Percentiles rank a stretch among this genome's conserved stretches.
Evolutionary conservation across 1,140 invertebrate genomes (phyloP).

Genomic region (Drosophila nigromelanica): DNA sequence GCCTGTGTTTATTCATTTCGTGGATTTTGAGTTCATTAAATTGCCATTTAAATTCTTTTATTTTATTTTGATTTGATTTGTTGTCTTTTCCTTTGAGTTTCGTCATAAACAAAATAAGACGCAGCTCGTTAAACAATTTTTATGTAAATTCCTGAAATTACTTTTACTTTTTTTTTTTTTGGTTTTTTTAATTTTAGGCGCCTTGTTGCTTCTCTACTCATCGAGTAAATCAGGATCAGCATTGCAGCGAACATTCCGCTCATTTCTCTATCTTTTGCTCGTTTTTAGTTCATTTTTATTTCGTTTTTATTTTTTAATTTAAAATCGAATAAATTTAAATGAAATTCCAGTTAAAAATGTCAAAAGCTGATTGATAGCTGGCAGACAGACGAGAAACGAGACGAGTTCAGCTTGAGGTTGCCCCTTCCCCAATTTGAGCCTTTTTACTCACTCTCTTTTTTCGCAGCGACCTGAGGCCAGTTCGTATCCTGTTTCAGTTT

Average conservation of each 20-base stretch:
- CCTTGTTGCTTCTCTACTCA: constrained; percentile 5
- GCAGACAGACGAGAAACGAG: constrained; percentile 56
- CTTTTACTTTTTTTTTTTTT: constrained; percentile 22
- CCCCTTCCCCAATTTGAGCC: not conserved
- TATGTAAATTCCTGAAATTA: constrained; percentile 79
- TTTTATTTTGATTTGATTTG: constrained; percentile 62
- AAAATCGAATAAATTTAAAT: constrained; percentile 82
- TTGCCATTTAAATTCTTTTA: constrained; percentile 77
- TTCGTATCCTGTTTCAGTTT: constrained; percentile 69
- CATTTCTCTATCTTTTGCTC: constrained; percentile 9
- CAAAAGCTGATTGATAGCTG: constrained; percentile 82
- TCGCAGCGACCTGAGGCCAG: constrained; percentile 40
- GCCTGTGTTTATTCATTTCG: constrained; percentile 63
- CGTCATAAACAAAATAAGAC: constrained; percentile 52
- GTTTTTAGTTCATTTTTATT: constrained; percentile 14
- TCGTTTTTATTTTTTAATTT: constrained; percentile 63
- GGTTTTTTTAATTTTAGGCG: constrained; percentile 41
- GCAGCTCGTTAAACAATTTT: constrained; percentile 68
- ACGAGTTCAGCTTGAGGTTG: constrained; percentile 4
- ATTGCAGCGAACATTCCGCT: constrained; percentile 22
- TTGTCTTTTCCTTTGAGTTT: constrained; percentile 9
- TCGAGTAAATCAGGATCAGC: constrained; percentile 24
- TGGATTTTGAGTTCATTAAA: constrained; percentile 81
- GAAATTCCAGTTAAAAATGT: constrained; percentile 82
- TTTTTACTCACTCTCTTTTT: constrained; percentile 1